Base-by-base conservation (phyloP, 1,140 invertebrate species). In the Drosophila virilis region DNA sequence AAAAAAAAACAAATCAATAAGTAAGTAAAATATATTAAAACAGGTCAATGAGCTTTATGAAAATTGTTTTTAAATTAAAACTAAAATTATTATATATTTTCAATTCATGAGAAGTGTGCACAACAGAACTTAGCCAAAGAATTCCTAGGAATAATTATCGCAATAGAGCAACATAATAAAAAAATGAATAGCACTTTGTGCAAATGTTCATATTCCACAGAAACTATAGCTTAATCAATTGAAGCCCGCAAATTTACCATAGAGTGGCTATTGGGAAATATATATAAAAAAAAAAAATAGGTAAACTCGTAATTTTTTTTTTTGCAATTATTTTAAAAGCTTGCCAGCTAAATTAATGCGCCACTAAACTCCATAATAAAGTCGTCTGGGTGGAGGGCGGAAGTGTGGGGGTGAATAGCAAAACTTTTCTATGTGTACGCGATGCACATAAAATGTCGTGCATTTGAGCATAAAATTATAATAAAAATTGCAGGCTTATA, bases 391-490 rank as follows among this genome's bases (percentile, higher is more conserved):
- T 51, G 62, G 68, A 17, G 57, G 17, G 17, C 1, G 17, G 17
- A n/a, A n/a, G n/a, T n/a, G n/a, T n/a, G 17, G 17, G 17, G 17
- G 17, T 17, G 17, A 42, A 42, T 42, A 40, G 67, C 33, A 74
- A 65, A 88, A 72, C 57, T 74, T 71, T 70, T 70, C 71, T 48
- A 59, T 64, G 59, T 66, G 9, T 50, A 13, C 12, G 35, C 15
- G 6, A 58, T 52, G 51, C 48, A 74, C 40, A 71, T 70, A 79
- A 74, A 77, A 77, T 69, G 65, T 51, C 67, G 52, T 66, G 55
- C 78, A 79, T 83, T 88, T 83, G 52, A 88, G 74, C 83, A 88
- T 88, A 80, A 72, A 88, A 88, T 80, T 89, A 84, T 80, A 84
- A 84, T 88, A 89, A 80, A 88, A 88, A 88, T 73, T 51, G 64